Percentiles rank a stretch among this genome's conserved stretches.
Evolutionary conservation across 64 coral and sea anemone species (phyloP).

Genomic region (Porites lutea): DNA sequence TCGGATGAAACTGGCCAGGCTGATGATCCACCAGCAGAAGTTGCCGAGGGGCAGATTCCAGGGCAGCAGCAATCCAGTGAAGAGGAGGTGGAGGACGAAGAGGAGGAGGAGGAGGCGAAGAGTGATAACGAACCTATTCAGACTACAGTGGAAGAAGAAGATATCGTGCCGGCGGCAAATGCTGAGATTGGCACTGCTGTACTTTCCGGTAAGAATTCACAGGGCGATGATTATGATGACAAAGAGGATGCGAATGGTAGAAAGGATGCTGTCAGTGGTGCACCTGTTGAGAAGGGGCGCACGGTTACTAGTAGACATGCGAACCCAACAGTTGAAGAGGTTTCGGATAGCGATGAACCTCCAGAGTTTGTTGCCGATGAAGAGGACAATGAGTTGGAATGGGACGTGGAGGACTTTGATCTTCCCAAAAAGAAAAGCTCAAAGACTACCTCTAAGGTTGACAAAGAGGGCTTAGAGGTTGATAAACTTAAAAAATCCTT

Average conservation of each 20-base stretch:
- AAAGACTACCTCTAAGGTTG: conserved; percentile 3
- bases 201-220: background rate
- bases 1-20: conserved; percentile 24
- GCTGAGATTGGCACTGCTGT: background rate
- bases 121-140: background rate
- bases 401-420: conserved; percentile 57
- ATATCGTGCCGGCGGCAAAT: background rate
- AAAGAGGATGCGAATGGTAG: background rate
- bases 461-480: conserved; percentile 7
- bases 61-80: background rate
- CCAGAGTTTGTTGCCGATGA: conserved; percentile 20
- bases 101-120: background rate
- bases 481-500: conserved; percentile 30
- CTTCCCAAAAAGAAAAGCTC: background rate
- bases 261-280: background rate
- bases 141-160: background rate
- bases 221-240: background rate
- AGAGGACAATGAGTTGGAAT: conserved; percentile 44
- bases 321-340: background rate
- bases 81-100: background rate
- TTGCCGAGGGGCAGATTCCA: background rate
- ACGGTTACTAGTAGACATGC: background rate
- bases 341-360: background rate
- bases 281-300: background rate
- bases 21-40: conserved; percentile 11